phyloP scores from a whole-genome alignment of 1,140 invertebrate genomes.

The Hyles vespertilio region DNA sequence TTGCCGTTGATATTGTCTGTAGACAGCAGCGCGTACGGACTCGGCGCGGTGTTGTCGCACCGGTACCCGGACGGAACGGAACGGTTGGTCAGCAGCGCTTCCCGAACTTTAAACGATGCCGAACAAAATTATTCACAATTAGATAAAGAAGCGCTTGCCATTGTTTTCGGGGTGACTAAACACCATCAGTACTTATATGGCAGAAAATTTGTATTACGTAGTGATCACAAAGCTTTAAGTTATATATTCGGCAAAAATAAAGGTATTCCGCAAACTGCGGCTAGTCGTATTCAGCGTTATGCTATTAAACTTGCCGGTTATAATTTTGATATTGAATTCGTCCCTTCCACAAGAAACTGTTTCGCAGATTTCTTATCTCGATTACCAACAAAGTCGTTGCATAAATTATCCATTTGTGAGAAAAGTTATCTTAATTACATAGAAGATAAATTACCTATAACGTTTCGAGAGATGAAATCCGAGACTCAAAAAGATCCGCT shows the following conservation, averaged over 20 bases:
- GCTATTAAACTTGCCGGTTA: background rate
- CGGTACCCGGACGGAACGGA: background rate
- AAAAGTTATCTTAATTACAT: constrained; percentile 13
- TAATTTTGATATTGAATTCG: constrained; percentile 4
- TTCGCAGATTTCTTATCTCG: constrained; percentile 27
- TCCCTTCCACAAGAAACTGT: constrained; percentile 15
- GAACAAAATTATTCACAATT: background rate
- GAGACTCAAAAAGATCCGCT: constrained; percentile 18
- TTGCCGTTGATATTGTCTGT: background rate
- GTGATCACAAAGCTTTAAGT: constrained; percentile 35
- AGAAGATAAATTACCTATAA: constrained; percentile 15
- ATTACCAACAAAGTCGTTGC: background rate
- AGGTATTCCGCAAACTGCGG: background rate
- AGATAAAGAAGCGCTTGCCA: background rate
- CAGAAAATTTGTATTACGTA: background rate
- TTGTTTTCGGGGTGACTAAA: constrained; percentile 19
- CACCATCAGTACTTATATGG: constrained; percentile 50
- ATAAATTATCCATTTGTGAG: background rate
- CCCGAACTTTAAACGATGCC: background rate
- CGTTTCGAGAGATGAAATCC: constrained; percentile 6
- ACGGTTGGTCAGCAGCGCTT: background rate
- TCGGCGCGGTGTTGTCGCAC: background rate
- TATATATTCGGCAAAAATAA: constrained; percentile 3
- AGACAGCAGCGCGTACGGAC: constrained; percentile 1
- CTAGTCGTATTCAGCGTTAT: constrained; percentile 1